These are phyloP conservation scores for Drosophila tsacasi DNA, from an alignment of 1,140 invertebrate genomes.

Conservation along the genomic window DNA sequence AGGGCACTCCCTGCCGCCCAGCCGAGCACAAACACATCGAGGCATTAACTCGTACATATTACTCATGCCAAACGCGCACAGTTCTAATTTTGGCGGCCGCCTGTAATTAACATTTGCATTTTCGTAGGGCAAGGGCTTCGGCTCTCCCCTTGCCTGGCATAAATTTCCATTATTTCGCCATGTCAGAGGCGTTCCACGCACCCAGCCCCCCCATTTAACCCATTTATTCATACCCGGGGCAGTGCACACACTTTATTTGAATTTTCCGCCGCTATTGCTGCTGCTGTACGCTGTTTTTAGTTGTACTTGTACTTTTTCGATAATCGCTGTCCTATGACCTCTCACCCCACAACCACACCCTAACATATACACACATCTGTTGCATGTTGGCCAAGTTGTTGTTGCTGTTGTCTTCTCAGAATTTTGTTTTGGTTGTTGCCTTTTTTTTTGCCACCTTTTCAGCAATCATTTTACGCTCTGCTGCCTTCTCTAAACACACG, in stretches of 20 bases:
- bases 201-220: slow-evolving; percentile 24
- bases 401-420: slow-evolving; percentile 43
- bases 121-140: slow-evolving; percentile 42
- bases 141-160: slow-evolving; percentile 21
- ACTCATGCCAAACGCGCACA: slow-evolving; percentile 67
- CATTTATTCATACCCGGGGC: slow-evolving; percentile 23
- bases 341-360: neutral
- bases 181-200: slow-evolving; percentile 22
- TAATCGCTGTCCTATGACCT: slow-evolving; percentile 22
- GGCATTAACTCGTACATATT: slow-evolving; percentile 41
- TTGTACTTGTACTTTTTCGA: slow-evolving; percentile 29
- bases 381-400: slow-evolving; percentile 65
- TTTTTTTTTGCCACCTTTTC: slow-evolving; percentile 25
- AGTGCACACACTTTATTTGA: slow-evolving; percentile 37
- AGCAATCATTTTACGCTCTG: slow-evolving; percentile 27
- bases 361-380: slow-evolving; percentile 50
- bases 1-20: slow-evolving; percentile 3
- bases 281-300: slow-evolving; percentile 15
- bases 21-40: slow-evolving; percentile 19
- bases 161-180: slow-evolving; percentile 65
- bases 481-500: slow-evolving; percentile 38
- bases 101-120: slow-evolving; percentile 80
- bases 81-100: slow-evolving; percentile 58
- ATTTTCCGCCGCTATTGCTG: slow-evolving; percentile 30
- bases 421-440: slow-evolving; percentile 36